phyloP scores from a whole-genome alignment of 2,113 vertebrate genomes.

The Osmerus mordax region DNA sequence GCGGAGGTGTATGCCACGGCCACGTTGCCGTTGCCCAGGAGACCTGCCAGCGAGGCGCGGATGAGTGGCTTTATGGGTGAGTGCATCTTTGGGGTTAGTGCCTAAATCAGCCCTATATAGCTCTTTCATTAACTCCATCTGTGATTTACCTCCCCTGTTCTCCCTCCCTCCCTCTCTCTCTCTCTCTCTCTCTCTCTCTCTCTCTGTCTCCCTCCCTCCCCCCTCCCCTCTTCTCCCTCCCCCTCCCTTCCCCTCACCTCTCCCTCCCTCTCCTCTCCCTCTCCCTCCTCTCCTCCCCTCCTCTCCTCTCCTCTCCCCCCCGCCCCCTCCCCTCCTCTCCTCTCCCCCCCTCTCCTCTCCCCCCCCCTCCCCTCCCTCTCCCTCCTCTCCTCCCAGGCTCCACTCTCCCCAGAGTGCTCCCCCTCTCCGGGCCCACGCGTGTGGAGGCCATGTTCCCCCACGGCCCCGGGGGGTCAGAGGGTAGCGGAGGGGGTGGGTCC shows the following conservation, averaged over 20 bases:
- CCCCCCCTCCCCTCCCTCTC: background rate
- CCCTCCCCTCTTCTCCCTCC: background rate
- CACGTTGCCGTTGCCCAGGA: slow-evolving; percentile 76
- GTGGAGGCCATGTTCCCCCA: slow-evolving; percentile 73
- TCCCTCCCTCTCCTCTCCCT: background rate
- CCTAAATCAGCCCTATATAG: no score
- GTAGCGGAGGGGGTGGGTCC: slow-evolving; percentile 49
- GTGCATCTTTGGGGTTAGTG: no score
- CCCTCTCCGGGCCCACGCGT: slow-evolving; percentile 53
- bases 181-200: no score
- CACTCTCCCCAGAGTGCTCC: slow-evolving; percentile 74
- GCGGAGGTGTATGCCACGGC: slow-evolving; percentile 70
- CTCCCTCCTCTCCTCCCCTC: no score
- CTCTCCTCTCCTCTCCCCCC: background rate
- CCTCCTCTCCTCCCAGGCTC: slow-evolving; percentile 59
- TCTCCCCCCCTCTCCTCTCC: background rate
- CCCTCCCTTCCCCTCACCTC: background rate
- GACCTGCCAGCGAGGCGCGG: slow-evolving; percentile 70
- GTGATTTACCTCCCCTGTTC: no score
- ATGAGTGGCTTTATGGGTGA: slow-evolving; percentile 71
- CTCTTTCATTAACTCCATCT: no score
- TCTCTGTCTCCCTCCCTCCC: no score
- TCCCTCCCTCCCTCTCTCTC: background rate
- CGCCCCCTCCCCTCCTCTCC: no score
- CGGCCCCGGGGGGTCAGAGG: slow-evolving; percentile 50